Conservation (phyloP, 1,140 invertebrate species). For the Anagrus nilaparvatae region DNA sequence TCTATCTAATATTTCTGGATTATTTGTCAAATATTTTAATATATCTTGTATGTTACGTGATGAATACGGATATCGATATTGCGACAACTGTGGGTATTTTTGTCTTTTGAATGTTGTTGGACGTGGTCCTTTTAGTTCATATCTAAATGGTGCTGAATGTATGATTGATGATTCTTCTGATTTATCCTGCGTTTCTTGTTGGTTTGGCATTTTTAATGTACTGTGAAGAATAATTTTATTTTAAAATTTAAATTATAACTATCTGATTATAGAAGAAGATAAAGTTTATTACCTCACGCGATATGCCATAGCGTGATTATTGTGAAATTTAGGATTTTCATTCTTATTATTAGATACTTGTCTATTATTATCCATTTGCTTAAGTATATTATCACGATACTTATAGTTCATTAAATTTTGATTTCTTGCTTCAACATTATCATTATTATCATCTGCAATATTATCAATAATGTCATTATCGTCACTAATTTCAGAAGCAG, state of each 20-base stretch:
- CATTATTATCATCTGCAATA: conserved; percentile 10
- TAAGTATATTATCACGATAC: conserved; percentile 24
- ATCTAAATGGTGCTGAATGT: conserved; percentile 26
- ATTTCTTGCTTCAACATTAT: conserved; percentile 19
- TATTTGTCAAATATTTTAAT: conserved; percentile 37
- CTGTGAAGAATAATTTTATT: neutral
- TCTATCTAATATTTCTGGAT: conserved; percentile 23
- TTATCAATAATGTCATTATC: no score
- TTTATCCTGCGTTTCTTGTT: no score
- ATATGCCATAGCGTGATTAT: conserved; percentile 36
- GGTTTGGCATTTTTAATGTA: no score
- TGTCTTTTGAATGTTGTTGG: conserved; percentile 31
- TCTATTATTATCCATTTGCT: conserved; percentile 16
- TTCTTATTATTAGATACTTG: no score
- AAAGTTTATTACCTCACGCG: conserved; percentile 31
- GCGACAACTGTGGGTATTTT: conserved; percentile 39
- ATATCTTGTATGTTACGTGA: conserved; percentile 45
- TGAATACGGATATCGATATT: conserved; percentile 35
- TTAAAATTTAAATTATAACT: neutral
- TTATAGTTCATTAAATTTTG: conserved; percentile 33
- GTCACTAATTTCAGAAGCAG: no score
- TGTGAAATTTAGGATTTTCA: no score
- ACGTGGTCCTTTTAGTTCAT: conserved; percentile 29
- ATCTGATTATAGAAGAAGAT: neutral
- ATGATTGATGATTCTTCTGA: no score